Evolutionary conservation across 2,113 vertebrate species (phyloP), one percentile per base, ranked within the genome.

Genomic region (Oxygymnocypris stewartii): DNA sequence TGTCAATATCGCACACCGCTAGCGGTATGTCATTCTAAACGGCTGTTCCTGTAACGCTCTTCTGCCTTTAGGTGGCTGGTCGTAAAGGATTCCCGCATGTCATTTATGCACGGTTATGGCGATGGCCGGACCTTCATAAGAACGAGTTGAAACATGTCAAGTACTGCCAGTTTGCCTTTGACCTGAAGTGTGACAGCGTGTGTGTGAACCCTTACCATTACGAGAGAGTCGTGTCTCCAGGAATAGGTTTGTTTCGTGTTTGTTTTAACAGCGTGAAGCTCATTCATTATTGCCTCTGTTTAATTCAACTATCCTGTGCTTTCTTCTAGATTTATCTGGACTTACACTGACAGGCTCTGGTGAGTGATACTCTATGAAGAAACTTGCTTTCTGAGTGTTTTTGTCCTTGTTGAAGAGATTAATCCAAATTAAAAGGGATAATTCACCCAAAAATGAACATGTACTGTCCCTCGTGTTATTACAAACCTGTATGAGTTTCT

Each of bases 181-280:
- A 99, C 93, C 92, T 99, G 87, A 99, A 99, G 85, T 97, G 96
- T 91, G 98, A 99, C 94, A 99, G 97, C 88, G 98, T 99, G 40
- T 99, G 98, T 87, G 98, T 99, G 82, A 99, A 99, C 54, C 98
- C 98, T 0, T 99, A 99, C 94, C 98, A 99, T 91, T 99, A 99
- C 31, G 98, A 99, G 92, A 95, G 98, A 31, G 98, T 99, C 25
- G 98, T 99, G 4, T 99, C 98, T 0, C 97, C 98, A 79, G 97
- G 98, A 90, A 99, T 99, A 18, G 98, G 98, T 98, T 83, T 96
- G 93, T 91, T 31, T 47, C 31, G 37, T 54, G 49, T 8, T 67
- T 49, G 23, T 59, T 25, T n/a, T 73, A 23, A 20, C 59, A 7
- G 18, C 10, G 4, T 25, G 6, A 2, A 10, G 10, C 7, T 78